Base-by-base conservation (phyloP, 2,888 invertebrate genomes). In the Drosophila nigricruria region DNA sequence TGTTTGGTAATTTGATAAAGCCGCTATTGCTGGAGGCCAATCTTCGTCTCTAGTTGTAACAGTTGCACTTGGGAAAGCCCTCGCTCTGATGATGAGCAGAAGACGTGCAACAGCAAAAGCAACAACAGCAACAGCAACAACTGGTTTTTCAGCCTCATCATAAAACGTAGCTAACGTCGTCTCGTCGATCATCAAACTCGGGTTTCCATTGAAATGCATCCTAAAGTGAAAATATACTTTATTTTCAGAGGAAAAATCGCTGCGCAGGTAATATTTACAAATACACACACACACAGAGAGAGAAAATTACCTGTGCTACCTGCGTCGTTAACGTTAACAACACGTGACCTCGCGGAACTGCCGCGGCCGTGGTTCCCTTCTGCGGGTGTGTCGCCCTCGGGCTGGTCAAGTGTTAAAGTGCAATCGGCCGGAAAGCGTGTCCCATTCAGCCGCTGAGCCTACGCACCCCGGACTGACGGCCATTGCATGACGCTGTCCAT, bases 381-480 rank as follows among this genome's bases (percentile, higher is more conserved):
- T 43, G 61, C 67, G 77, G 72, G 87, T 76, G 82, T 79, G 77
- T 67, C 59, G 25, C 64, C 64, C 67, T 59, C 49, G 43, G 61
- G 23, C 88, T 80, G 84, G 86, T 80, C 84, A 88, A 84, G 84
- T 84, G 84, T 88, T 86, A 88, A 84, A 82, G 83, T 80, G 84
- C 84, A 84, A 86, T 84, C 78, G 88, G 81, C 70, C 87, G 86
- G 80, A 88, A 88, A 78, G 70, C 54, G 70, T 73, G 61, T 74
- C 65, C 71, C 63, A 72, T 73, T 70, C 65, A 68, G 40, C 49
- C 20, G 53, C 34, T 60, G 42, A 52, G 70, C 73, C 76, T 45
- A 78, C 76, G 72, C 80, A 78, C 49, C 66, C 50, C 30, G 10
- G 63, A 54, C 45, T 40, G 30, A 50, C 50, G 73, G 58, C 60